phyloP scores from a whole-genome alignment of 2,797 vertebrate genomes.

The Hippocampus kuda region DNA sequence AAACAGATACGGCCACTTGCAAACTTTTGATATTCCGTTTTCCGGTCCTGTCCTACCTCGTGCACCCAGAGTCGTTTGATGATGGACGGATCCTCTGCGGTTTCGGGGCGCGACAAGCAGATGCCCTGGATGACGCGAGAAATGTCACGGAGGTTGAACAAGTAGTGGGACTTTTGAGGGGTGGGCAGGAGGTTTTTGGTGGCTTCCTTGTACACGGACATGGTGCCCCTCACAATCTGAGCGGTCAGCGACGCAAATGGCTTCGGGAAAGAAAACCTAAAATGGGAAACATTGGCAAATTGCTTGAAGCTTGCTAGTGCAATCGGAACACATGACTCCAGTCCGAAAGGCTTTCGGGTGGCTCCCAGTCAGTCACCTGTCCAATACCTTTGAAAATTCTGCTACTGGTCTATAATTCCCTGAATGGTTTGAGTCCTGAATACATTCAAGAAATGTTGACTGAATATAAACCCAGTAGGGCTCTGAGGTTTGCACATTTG shows the following conservation, averaged over 20 bases:
- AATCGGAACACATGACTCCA: neutral
- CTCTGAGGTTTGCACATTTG: too few relatives aligned
- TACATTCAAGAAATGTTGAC: too few relatives aligned
- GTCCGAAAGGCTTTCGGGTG: neutral
- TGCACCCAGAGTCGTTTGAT: constrained; percentile 88
- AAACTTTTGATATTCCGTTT: neutral
- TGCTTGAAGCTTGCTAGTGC: neutral
- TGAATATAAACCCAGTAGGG: too few relatives aligned
- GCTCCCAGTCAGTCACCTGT: too few relatives aligned
- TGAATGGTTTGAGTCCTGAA: too few relatives aligned
- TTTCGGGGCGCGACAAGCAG: constrained; percentile 80
- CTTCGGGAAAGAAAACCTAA: constrained; percentile 74
- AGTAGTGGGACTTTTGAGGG: constrained; percentile 85
- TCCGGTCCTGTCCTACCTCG: constrained; percentile 64
- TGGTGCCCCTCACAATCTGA: constrained; percentile 72
- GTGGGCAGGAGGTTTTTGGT: constrained; percentile 83
- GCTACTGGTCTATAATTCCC: too few relatives aligned
- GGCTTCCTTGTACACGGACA: constrained; percentile 78
- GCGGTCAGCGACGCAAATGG: constrained; percentile 69
- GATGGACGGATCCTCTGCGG: constrained; percentile 60
- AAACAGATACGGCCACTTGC: too few relatives aligned
- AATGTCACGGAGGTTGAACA: constrained; percentile 87
- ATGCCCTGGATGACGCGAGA: constrained; percentile 86
- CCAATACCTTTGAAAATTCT: too few relatives aligned
- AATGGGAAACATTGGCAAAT: neutral